Evolutionary conservation across 64 coral and sea anemone genomes (phyloP), one percentile per base, ranked within the genome.

Genomic region (Montipora capricornis): DNA sequence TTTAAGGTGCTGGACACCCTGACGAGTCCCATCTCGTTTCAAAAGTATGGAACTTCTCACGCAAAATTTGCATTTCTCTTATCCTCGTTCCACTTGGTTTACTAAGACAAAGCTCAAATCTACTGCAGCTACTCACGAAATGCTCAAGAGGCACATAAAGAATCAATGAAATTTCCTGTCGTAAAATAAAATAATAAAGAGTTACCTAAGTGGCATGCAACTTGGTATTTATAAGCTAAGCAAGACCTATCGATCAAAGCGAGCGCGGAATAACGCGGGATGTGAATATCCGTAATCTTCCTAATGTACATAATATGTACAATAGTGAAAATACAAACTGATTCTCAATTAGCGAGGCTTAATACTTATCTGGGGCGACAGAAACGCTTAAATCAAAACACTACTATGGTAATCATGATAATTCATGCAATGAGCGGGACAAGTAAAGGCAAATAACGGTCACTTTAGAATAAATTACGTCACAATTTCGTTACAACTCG

Each of bases 51-150:
- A 86, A 86, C 7, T 86, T 86, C 82, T 86, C 82, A 86, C 82
- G 82, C 46, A 70, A 84, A 86, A 86, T 86, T 86, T 86, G 64
- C 82, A 86, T 86, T 71, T 20, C n/a, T 50, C 68, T 86, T 68
- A 71, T 16, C 47, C 8, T 5, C 16, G 82, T 47, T 73, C n/a
- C 62, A 64, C 82, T 71, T 86, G 45, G 19, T 22, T 86, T 49
- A 49, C 2, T 17, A 70, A 22, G 6, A 1, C 82, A 20, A 73
- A 71, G 45, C 6, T 37, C 37, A 57, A 57, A 57, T 20, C 71
- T 17, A 48, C 29, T 8, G 5, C 67, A 86, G 19, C 60, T 8
- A 17, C 11, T 48, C 82, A 71, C 3, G 46, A 46, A 44, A 70
- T 71, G 82, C 16, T 47, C 13, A 5, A 68, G 44, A 24, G 20